These are phyloP conservation scores for Aegypius monachus DNA, from an alignment of 2,113 vertebrate species.

Conservation along the genomic window DNA sequence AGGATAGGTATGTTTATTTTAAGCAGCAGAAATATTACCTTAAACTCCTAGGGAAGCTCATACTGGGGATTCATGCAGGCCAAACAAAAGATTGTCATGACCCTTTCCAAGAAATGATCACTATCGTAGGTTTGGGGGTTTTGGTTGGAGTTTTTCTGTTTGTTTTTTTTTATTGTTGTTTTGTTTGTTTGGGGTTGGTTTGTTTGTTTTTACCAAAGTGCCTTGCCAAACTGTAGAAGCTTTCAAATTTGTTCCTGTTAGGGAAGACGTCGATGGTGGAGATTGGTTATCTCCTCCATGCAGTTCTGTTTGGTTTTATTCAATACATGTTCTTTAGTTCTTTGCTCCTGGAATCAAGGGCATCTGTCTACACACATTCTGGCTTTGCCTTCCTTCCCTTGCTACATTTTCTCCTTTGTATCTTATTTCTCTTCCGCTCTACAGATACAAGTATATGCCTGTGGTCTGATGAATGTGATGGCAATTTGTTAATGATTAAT, in stretches of 20 bases:
- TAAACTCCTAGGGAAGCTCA: not conserved
- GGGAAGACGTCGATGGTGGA: not conserved
- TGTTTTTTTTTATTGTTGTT: not conserved
- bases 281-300: not conserved
- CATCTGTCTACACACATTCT: not conserved
- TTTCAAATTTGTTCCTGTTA: not conserved
- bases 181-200: not conserved
- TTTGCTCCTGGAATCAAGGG: not conserved
- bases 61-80: not conserved
- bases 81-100: not conserved
- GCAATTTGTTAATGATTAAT: not conserved
- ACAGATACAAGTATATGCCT: not conserved
- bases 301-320: not conserved
- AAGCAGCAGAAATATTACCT: not conserved
- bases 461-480: not conserved
- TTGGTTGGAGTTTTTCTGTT: not conserved
- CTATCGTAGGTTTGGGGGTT: accelerated
- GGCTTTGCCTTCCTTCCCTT: not conserved
- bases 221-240: not conserved
- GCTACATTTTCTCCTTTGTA: not conserved
- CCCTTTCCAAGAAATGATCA: not conserved
- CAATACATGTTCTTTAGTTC: not conserved
- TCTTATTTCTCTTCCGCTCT: not conserved
- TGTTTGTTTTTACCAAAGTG: not conserved
- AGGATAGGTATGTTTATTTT: not conserved